These are phyloP conservation scores for Sarcophilus harrisii DNA, from an alignment of 2,797 vertebrate genomes.

Conservation along the genomic window DNA sequence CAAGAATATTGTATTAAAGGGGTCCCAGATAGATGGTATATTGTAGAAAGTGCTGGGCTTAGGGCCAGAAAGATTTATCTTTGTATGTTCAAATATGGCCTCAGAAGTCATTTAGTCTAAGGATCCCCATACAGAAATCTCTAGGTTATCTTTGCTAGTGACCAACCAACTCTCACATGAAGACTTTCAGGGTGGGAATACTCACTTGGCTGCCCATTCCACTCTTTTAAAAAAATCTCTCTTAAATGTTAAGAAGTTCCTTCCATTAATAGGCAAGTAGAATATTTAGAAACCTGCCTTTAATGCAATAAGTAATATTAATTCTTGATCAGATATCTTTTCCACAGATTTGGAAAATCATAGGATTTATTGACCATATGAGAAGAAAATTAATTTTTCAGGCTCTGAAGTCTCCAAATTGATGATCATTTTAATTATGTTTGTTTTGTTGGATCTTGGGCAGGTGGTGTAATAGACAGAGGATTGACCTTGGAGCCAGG, in stretches of 20 bases:
- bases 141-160: not conserved
- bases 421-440: conserved; percentile 16
- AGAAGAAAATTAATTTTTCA: not conserved
- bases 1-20: not conserved
- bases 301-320: conserved; percentile 17
- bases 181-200: not conserved
- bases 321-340: conserved; percentile 38
- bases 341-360: conserved; percentile 50
- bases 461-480: no score
- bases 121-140: not conserved
- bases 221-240: not conserved
- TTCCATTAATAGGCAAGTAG: not conserved
- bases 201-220: not conserved
- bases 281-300: conserved; percentile 40
- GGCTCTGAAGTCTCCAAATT: not conserved
- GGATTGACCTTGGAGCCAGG: no score
- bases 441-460: conserved; percentile 4
- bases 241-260: not conserved
- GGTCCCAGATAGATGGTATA: not conserved
- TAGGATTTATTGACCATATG: not conserved
- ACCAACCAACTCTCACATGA: not conserved
- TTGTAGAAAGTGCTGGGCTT: not conserved
- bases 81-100: not conserved
- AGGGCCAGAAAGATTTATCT: not conserved
- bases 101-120: not conserved